phyloP scores from a whole-genome alignment of 2,113 vertebrate species.

The Ia io region DNA sequence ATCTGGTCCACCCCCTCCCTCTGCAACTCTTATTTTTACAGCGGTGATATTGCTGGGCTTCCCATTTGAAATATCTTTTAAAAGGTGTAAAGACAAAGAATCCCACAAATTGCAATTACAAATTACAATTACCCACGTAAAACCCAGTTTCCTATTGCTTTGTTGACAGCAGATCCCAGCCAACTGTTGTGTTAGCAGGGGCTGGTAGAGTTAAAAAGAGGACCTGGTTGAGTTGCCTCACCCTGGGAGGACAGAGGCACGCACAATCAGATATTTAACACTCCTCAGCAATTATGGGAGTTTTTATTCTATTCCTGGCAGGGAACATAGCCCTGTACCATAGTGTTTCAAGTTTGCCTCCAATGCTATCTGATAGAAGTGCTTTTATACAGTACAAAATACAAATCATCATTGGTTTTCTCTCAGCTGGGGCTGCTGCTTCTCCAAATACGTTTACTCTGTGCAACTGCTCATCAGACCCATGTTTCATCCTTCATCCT shows the following conservation, averaged over 20 bases:
- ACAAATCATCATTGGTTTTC: constrained; percentile 97
- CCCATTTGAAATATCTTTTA: constrained; percentile 61
- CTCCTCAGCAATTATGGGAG: constrained; percentile 84
- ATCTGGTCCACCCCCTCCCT: not conserved
- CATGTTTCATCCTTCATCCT: constrained; percentile 83
- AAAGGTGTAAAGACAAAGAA: constrained; percentile 76
- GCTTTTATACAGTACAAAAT: constrained; percentile 94
- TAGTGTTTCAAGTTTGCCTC: constrained; percentile 85
- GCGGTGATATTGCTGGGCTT: constrained; percentile 44
- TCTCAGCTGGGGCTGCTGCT: constrained; percentile 95
- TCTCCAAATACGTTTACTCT: constrained; percentile 92
- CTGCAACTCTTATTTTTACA: constrained; percentile 53
- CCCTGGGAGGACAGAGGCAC: constrained; percentile 78
- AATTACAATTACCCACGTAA: constrained; percentile 79
- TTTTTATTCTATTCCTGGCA: constrained; percentile 83
- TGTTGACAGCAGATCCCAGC: constrained; percentile 76
- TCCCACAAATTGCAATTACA: constrained; percentile 79
- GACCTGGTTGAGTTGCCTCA: constrained; percentile 77
- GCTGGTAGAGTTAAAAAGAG: constrained; percentile 77
- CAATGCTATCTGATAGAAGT: constrained; percentile 86
- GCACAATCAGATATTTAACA: constrained; percentile 87
- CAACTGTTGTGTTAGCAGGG: constrained; percentile 76
- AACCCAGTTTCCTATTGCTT: constrained; percentile 78
- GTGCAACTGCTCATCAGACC: constrained; percentile 84
- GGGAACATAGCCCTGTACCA: constrained; percentile 82